A percentile compares a stretch with the other conserved stretches of the same genome.
Conservation (phyloP, 2,797 vertebrate genomes). For the Hybognathus amarus region DNA sequence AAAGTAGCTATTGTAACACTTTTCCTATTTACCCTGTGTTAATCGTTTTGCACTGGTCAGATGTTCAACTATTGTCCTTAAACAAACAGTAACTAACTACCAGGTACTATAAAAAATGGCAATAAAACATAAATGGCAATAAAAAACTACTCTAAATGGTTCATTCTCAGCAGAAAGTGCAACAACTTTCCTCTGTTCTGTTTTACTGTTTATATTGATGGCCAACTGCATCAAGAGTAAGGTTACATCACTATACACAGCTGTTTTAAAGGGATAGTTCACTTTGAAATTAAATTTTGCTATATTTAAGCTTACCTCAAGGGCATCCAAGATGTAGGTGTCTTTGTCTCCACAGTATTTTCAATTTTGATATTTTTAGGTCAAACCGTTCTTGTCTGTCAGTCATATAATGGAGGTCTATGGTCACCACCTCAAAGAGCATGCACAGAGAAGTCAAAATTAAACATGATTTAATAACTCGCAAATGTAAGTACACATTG, state of each 20-base stretch:
- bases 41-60: background rate
- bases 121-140: background rate
- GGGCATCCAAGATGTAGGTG: too few relatives aligned
- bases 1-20: background rate
- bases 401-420: too few relatives aligned
- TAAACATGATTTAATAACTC: too few relatives aligned
- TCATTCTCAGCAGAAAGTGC: background rate
- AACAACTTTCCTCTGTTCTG: background rate
- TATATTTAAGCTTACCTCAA: too few relatives aligned
- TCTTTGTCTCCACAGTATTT: too few relatives aligned
- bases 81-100: background rate
- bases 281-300: too few relatives aligned
- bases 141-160: background rate
- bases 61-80: background rate
- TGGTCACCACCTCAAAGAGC: too few relatives aligned
- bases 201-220: background rate
- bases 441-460: too few relatives aligned
- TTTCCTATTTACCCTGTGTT: background rate
- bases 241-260: background rate
- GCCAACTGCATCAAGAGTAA: background rate
- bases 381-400: too few relatives aligned
- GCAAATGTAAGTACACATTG: too few relatives aligned
- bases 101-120: background rate
- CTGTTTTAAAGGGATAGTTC: too few relatives aligned
- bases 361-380: too few relatives aligned